These are phyloP conservation scores for Sebastes kiyomatsui DNA, from an alignment of 2,797 vertebrate species.

Conservation along the genomic window DNA sequence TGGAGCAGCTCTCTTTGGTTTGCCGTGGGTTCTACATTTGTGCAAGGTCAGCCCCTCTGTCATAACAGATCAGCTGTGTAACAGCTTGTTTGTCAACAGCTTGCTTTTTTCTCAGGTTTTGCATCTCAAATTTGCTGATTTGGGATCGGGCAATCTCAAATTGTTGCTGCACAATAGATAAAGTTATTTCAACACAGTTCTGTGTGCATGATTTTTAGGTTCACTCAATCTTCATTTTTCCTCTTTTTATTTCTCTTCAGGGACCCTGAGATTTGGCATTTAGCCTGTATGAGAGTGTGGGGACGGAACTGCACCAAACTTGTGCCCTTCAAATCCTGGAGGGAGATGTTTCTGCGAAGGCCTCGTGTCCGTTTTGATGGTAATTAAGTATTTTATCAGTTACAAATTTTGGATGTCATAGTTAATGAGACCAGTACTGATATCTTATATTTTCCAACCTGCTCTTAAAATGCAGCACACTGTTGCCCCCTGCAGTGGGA, in stretches of 20 bases:
- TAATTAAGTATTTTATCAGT: slow-evolving; percentile 58
- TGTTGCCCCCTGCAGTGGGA: background rate
- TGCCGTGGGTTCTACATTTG: slow-evolving; percentile 98
- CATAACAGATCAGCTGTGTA: background rate
- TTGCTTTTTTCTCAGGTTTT: background rate
- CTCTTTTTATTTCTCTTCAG: slow-evolving; percentile 71
- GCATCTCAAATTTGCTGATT: background rate
- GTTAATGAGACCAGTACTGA: background rate
- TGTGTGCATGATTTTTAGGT: background rate
- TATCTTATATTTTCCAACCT: background rate
- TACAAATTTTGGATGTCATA: background rate
- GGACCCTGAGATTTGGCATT: slow-evolving; percentile 97
- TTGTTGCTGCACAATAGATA: background rate
- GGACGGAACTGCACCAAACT: slow-evolving; percentile 92
- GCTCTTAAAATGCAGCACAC: background rate
- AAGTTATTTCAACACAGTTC: background rate
- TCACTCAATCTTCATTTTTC: background rate
- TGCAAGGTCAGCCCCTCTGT: slow-evolving; percentile 86
- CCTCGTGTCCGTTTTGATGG: slow-evolving; percentile 97
- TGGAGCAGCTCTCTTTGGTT: slow-evolving; percentile 95
- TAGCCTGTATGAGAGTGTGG: slow-evolving; percentile 95
- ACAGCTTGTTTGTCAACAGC: background rate
- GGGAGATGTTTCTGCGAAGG: slow-evolving; percentile 96
- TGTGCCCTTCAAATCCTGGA: slow-evolving; percentile 92
- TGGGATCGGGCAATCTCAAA: background rate